Evolutionary conservation across 2,888 invertebrate species (phyloP).

Genomic region (Heteromyza rotundicornis): DNA sequence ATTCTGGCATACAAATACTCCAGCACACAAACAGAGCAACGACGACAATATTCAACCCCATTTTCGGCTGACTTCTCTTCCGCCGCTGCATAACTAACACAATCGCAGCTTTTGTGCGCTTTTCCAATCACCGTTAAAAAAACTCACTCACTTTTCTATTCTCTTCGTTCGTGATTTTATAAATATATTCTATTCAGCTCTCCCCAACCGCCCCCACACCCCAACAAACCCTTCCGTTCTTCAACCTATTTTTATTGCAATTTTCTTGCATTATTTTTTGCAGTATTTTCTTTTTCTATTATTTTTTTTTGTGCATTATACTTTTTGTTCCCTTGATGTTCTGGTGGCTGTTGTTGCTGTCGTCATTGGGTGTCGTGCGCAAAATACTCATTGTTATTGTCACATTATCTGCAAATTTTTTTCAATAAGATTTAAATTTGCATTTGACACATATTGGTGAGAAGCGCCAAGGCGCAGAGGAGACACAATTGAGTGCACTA

Average conservation of each 20-base stretch:
- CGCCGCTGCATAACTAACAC: no score
- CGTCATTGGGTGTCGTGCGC: background rate
- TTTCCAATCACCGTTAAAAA: background rate
- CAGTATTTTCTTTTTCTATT: no score
- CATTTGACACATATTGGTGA: slow-evolving; percentile 53
- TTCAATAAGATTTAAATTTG: slow-evolving; percentile 56
- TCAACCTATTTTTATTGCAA: background rate
- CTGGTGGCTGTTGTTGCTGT: background rate
- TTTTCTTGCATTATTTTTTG: no score
- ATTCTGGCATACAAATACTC: background rate
- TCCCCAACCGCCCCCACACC: no score
- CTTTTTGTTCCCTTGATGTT: background rate
- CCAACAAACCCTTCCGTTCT: background rate
- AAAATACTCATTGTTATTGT: slow-evolving; percentile 41
- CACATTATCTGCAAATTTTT: slow-evolving; percentile 48
- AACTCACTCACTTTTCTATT: background rate
- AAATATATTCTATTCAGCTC: background rate
- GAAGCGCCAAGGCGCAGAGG: background rate
- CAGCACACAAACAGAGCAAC: no score
- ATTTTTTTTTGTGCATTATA: no score
- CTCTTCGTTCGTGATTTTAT: background rate
- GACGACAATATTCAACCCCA: background rate
- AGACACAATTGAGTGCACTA: background rate
- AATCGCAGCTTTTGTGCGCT: no score
- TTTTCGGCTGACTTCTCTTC: no score